Percentiles rank a stretch among this genome's conserved stretches.
These are phyloP conservation scores for Bradynema listronoti DNA, from an alignment of 1,140 invertebrate genomes.

Conservation along the genomic window DNA sequence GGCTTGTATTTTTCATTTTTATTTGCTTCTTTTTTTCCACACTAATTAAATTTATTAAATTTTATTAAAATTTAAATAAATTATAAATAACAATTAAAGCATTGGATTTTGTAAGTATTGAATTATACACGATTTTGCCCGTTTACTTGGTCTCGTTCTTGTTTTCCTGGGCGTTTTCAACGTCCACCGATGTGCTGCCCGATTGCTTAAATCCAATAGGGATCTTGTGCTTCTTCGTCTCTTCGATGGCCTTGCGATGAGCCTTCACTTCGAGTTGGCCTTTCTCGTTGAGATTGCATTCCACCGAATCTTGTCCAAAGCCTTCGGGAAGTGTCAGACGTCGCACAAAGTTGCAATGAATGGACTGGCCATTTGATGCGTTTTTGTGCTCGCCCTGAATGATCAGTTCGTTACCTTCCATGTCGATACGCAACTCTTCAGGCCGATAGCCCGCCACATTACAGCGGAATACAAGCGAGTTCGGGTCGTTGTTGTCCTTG, in stretches of 20 bases:
- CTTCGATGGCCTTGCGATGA: conserved; percentile 2
- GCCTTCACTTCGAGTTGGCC: conserved; percentile 10
- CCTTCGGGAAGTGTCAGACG: conserved; percentile 8
- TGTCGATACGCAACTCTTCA: conserved; percentile 20
- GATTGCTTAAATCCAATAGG: conserved; percentile 8
- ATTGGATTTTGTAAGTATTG: no score
- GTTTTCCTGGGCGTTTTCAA: background rate
- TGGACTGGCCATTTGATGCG: conserved; percentile 2
- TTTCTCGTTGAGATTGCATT: conserved; percentile 13
- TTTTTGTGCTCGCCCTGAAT: conserved; percentile 16
- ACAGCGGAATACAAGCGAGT: conserved; percentile 12
- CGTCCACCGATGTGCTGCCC: background rate
- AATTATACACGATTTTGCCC: background rate
- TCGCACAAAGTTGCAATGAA: conserved; percentile 15
- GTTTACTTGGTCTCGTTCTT: background rate
- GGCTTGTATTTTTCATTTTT: no score
- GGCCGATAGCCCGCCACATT: conserved; percentile 15
- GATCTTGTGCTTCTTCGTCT: conserved; percentile 7
- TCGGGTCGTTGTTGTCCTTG: background rate
- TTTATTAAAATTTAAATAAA: background rate
- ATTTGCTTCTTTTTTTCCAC: no score
- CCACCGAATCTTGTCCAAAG: conserved; percentile 3
- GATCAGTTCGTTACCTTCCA: conserved; percentile 10
- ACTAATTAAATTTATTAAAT: no score
- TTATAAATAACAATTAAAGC: background rate